phyloP scores from a whole-genome alignment of 2,113 vertebrate species.

The Pseudopipra pipra region DNA sequence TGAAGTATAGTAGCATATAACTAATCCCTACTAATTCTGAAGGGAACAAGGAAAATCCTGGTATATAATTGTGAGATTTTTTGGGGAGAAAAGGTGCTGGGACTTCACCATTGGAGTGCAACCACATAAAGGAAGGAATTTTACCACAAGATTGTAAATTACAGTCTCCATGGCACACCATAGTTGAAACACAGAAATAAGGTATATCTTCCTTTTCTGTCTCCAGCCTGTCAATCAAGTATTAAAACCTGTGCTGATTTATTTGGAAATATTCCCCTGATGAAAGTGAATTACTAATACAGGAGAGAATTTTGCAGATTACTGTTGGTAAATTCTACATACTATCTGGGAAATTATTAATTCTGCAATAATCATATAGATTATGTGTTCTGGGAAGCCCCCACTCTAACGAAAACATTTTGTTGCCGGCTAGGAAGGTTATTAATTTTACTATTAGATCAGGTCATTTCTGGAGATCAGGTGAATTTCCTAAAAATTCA shows the following conservation, averaged over 20 bases:
- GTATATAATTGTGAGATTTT: background rate
- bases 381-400: background rate
- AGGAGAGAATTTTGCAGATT: background rate
- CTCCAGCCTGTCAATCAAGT: background rate
- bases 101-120: background rate
- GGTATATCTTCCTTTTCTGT: background rate
- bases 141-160: background rate
- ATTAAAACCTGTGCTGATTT: background rate
- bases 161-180: background rate
- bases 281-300: background rate
- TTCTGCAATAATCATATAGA: background rate
- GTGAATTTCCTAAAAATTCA: background rate
- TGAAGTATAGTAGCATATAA: background rate
- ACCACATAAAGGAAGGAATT: background rate
- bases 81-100: background rate
- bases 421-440: background rate
- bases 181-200: background rate
- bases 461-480: background rate
- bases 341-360: background rate
- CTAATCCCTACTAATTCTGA: background rate
- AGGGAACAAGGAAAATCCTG: background rate
- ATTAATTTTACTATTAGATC: background rate
- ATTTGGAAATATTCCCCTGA: background rate
- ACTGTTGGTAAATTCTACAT: background rate
- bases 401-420: background rate